Evolutionary conservation across 2,113 vertebrate genomes (phyloP).

Genomic region (Urocolius indicus): DNA sequence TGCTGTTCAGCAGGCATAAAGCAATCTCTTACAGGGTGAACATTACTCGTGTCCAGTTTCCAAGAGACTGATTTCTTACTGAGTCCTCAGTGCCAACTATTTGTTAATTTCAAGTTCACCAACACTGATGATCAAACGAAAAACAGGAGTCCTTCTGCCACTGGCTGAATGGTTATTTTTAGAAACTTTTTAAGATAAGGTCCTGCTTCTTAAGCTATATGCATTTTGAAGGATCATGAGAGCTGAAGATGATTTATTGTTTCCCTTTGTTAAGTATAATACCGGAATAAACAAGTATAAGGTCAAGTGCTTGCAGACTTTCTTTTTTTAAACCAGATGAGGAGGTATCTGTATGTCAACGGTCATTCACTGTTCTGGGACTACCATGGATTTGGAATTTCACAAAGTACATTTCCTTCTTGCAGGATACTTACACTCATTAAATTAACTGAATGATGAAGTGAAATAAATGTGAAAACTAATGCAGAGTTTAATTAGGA

Average conservation of each 20-base stretch:
- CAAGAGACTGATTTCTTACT: not conserved
- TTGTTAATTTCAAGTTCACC: not conserved
- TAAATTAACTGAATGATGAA: not conserved
- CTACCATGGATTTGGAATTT: not conserved
- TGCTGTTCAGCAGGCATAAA: not conserved
- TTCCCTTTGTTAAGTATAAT: not conserved
- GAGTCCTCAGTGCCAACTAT: not conserved
- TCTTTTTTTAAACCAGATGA: not conserved
- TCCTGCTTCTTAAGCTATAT: not conserved
- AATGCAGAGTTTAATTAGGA: slow-evolving; percentile 24
- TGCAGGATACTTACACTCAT: not conserved
- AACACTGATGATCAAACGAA: not conserved
- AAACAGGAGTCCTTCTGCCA: not conserved
- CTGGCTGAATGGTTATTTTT: not conserved
- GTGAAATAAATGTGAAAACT: not conserved
- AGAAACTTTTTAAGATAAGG: not conserved
- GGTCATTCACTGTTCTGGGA: not conserved
- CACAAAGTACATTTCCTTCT: not conserved
- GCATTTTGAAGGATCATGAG: not conserved
- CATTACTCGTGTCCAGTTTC: not conserved
- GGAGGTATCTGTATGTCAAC: not conserved
- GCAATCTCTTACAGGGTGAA: not conserved
- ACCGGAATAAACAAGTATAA: not conserved
- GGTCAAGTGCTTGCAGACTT: not conserved
- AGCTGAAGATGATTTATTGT: not conserved